These are phyloP conservation scores for Siphlonurus alternatus DNA, from an alignment of 2,888 invertebrate genomes.

Conservation along the genomic window DNA sequence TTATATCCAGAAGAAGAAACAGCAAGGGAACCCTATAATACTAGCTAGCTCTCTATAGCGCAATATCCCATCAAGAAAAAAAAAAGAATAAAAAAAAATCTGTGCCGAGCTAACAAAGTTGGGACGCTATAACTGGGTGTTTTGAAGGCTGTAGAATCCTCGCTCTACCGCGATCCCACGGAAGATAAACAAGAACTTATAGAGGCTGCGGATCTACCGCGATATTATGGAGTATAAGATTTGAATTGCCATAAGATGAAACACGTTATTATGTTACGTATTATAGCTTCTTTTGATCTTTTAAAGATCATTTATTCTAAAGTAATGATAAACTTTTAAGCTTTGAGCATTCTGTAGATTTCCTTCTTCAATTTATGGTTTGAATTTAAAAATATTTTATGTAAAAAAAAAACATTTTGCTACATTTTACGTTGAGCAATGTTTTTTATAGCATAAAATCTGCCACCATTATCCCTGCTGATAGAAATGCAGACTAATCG, in stretches of 20 bases:
- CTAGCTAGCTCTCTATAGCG: not conserved
- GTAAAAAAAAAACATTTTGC: too few relatives aligned
- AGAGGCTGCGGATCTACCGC: not conserved
- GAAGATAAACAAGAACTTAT: not conserved
- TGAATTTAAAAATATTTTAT: too few relatives aligned
- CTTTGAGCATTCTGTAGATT: too few relatives aligned
- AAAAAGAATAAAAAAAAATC: not conserved
- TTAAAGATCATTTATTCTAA: not conserved
- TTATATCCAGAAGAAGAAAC: not conserved
- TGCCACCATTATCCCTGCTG: too few relatives aligned
- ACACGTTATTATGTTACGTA: not conserved
- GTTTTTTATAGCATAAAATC: too few relatives aligned
- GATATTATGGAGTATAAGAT: not conserved
- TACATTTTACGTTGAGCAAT: too few relatives aligned
- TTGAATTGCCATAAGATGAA: not conserved
- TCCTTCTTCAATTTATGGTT: too few relatives aligned
- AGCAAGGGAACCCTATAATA: not conserved
- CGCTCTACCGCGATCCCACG: not conserved
- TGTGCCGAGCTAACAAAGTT: not conserved
- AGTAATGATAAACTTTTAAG: too few relatives aligned
- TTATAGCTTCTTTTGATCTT: not conserved
- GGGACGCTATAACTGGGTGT: not conserved
- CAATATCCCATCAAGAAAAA: not conserved
- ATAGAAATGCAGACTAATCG: too few relatives aligned
- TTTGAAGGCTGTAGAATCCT: too few relatives aligned